Percentiles rank a stretch among this genome's conserved stretches.
These are phyloP conservation scores for Crambe crambe DNA, from an alignment of 37 sponge, comb jelly and placozoan genomes.

Conservation along the genomic window DNA sequence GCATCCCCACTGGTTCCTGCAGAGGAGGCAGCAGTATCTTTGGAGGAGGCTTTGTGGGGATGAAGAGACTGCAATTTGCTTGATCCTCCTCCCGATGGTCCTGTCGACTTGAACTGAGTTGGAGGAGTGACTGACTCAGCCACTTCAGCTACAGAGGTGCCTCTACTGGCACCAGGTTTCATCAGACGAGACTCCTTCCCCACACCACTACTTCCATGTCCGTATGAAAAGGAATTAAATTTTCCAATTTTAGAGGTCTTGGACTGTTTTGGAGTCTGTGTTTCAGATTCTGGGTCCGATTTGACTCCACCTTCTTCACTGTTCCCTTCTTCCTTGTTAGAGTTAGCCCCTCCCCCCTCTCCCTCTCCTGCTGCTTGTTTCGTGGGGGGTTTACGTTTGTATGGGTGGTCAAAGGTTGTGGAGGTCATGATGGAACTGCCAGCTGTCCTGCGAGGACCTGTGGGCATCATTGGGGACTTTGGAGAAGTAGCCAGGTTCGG, in stretches of 20 bases:
- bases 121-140: not conserved
- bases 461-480: not conserved
- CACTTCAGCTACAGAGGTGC: not conserved
- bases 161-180: not conserved
- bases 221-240: not conserved
- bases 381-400: slow-evolving; percentile 12
- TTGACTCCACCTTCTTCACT: not conserved
- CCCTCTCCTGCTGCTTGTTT: not conserved
- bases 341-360: not conserved
- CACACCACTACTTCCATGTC: not conserved
- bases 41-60: not conserved
- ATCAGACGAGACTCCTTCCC: not conserved
- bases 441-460: slow-evolving; percentile 16
- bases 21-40: not conserved
- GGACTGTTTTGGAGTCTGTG: not conserved
- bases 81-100: not conserved
- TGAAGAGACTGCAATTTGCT: not conserved
- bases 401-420: slow-evolving; percentile 18
- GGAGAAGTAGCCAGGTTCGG: not conserved
- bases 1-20: not conserved
- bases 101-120: slow-evolving; percentile 5
- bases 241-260: not conserved
- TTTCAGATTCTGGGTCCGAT: not conserved
- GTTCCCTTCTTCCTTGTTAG: not conserved
- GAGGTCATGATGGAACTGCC: slow-evolving; percentile 51